These are phyloP conservation scores for Dinomys branickii DNA, from an alignment of 2,113 vertebrate genomes.

Conservation along the genomic window DNA sequence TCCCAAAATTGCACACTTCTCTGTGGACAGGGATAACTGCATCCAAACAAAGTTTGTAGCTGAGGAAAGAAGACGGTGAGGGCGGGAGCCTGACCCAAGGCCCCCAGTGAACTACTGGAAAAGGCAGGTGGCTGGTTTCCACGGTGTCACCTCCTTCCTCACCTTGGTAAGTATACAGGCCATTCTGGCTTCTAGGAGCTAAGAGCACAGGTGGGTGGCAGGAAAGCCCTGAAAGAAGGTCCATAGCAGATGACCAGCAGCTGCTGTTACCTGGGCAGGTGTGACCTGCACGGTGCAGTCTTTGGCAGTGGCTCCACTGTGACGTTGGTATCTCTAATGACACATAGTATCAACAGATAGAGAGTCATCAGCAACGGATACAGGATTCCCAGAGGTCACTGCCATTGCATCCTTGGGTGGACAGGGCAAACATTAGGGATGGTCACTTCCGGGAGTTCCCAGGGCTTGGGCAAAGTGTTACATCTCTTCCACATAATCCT, in stretches of 20 bases:
- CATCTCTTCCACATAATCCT: neutral
- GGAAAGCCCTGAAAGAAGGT: neutral
- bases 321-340: neutral
- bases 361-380: neutral
- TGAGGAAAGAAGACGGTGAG: neutral
- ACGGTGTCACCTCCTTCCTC: neutral
- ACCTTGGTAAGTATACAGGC: neutral
- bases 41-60: neutral
- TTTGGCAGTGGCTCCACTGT: neutral
- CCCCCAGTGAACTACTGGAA: neutral
- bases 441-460: neutral
- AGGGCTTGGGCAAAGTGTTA: neutral
- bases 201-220: neutral
- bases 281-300: neutral
- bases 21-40: neutral
- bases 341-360: neutral
- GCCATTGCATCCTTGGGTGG: neutral
- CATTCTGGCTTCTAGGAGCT: neutral
- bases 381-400: neutral
- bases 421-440: neutral
- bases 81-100: neutral
- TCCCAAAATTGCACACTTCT: neutral
- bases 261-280: rapidly evolving
- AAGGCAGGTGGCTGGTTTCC: neutral
- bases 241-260: neutral